phyloP scores from a whole-genome alignment of 2,113 vertebrate species.

The Pteruthius melanotis region DNA sequence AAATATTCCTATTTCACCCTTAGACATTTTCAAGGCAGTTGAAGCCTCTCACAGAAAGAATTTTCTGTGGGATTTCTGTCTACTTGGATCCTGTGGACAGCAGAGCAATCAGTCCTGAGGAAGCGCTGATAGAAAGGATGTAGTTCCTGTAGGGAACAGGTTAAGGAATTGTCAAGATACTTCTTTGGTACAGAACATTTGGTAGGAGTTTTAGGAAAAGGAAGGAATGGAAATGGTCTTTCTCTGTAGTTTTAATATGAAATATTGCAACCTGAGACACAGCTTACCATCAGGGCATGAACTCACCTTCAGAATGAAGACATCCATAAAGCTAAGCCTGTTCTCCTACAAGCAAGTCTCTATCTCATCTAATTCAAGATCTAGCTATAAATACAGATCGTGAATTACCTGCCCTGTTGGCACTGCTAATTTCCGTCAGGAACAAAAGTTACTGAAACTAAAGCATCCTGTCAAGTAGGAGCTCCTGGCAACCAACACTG shows the following conservation, averaged over 20 bases:
- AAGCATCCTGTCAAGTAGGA: background rate
- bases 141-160: conserved; percentile 83
- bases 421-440: background rate
- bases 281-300: background rate
- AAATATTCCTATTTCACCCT: background rate
- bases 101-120: conserved; percentile 95
- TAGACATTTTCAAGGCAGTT: background rate
- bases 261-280: background rate
- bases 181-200: background rate
- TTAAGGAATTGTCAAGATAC: conserved; percentile 72
- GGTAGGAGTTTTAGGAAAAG: background rate
- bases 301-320: background rate
- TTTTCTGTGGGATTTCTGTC: background rate
- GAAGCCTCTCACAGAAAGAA: background rate
- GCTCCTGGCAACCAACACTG: no score
- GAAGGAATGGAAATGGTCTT: background rate
- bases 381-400: background rate
- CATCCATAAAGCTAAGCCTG: background rate
- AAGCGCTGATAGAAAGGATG: conserved; percentile 93
- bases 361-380: no score
- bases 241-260: background rate
- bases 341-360: background rate
- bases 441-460: background rate
- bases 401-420: background rate
- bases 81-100: conserved; percentile 97